Base-by-base conservation (phyloP, 1,140 invertebrate species). In the Listronotus bonariensis region DNA sequence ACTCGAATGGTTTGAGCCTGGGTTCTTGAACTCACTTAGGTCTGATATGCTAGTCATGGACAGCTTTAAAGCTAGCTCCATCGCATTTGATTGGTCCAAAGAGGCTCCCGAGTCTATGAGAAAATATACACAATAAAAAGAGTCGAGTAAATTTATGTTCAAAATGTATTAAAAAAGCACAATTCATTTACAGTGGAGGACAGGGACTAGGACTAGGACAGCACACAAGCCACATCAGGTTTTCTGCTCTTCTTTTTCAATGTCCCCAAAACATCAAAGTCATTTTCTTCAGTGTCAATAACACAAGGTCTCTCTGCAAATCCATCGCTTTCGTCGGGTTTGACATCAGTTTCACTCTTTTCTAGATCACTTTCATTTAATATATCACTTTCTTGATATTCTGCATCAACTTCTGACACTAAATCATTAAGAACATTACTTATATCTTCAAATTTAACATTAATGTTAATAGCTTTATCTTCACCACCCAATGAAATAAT, bases 1-100 rank as follows among this genome's bases (percentile, higher is more conserved):
- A 46, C 68, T 69, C 11, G 64, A 64, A 57, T 69, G 58, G 41
- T 67, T 67, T 9, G 68, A 67, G 34, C 40, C 55, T 18, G 26
- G 26, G 14, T 58, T 46, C 10, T 49, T 49, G 38, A 53, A 18
- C 15, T 60, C 34, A 11, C 38, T 60, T 18, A 68, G 31, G 31
- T 43, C 52, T 18, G 67, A 52, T 57, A 69, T 53, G 58, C 26
- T 59, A 11, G 58, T 42, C 64, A 69, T 58, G 17, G 68, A 57
- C 31, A 63, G 46, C 40, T 65, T 57, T 42, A 69, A 14, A 20
- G 68, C 63, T 36, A 69, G 42, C 38, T 52, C 49, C 49, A 62
- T 54, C 7, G 49, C 42, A 26, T 46, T 62, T 1, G 38, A 18
- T 11, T 48, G 56, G 20, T 46, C 45, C 31, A 48, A 11, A 8